Base-by-base conservation (phyloP, 2,797 vertebrate genomes). In the Brachyrhaphis roseni region DNA sequence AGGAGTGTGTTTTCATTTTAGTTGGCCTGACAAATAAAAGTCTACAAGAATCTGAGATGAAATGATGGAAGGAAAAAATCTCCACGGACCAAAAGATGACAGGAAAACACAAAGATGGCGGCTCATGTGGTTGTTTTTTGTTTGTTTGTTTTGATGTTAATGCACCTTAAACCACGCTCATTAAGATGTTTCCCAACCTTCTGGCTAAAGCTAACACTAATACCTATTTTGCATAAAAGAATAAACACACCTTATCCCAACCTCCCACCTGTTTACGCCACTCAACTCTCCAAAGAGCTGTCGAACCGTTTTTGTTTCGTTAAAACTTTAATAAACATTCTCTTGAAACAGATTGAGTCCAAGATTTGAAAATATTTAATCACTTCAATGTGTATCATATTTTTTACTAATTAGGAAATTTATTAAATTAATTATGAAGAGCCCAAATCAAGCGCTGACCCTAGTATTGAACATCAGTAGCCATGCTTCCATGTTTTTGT, bases 201-300 rank as follows among this genome's bases (percentile, higher is more conserved):
- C 3, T 72, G 51, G 13, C 15, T 45, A 43, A 74, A 46, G 12
- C 39, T 36, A n/a, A 64, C 49, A 73, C 46, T 23, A 51, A 49
- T 41, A 46, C 28, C 20, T 31, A 1, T 45, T 75, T 55, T 57
- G 70, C 26, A 74, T 72, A 83, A 62, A 82, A 59, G 36, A 28
- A 16, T 74, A 81, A 83, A 74, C 76, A 79, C 0, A 5, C 28
- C 41, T 74, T 8, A 72, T 66, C 47, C 72, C 3, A 57, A 55
- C 72, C 31, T 34, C 70, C 81, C 79, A 77, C 81, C 51, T 82
- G 78, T 85, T 80, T 74, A 59, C 39, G 18, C 49, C 5, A 26
- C 43, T 78, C 13, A 0, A 76, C 43, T 72, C 41, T 18, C 31
- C 31, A 36, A 18, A 36, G 59, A 34, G 31, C 15, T 16, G 59